phyloP scores from a whole-genome alignment of 2,113 vertebrate species.

The Clarias batrachus region DNA sequence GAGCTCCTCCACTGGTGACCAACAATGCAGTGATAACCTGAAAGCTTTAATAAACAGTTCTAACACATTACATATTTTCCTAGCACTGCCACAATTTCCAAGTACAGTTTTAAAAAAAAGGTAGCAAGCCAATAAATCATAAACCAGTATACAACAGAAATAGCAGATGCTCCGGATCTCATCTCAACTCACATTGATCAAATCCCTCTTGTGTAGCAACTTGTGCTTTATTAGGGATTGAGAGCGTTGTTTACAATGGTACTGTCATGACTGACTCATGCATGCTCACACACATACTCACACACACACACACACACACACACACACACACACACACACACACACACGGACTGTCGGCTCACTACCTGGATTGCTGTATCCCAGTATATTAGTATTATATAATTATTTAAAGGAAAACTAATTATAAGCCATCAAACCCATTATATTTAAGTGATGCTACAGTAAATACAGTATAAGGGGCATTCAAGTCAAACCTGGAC shows the following conservation, averaged over 20 bases:
- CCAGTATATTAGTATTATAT: background rate
- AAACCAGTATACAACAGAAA: background rate
- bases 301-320: background rate
- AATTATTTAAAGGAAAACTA: background rate
- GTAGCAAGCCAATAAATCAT: background rate
- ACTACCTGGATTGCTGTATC: background rate
- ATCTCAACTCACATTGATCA: slow-evolving; percentile 1
- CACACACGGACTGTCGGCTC: background rate
- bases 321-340: background rate
- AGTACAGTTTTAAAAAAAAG: background rate
- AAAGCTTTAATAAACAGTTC: background rate
- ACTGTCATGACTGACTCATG: slow-evolving; percentile 9
- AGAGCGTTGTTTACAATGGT: slow-evolving; percentile 6
- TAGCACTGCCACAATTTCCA: background rate
- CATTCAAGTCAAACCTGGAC: no score
- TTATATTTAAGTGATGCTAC: background rate
- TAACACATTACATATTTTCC: no score
- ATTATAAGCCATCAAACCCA: background rate
- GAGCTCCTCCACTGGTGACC: background rate
- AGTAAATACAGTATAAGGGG: background rate
- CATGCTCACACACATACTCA: background rate
- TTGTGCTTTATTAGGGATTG: background rate
- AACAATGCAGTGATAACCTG: background rate
- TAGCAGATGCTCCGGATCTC: background rate
- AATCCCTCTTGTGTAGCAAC: slow-evolving; percentile 8